phyloP scores from a whole-genome alignment of 2,113 vertebrate genomes.

The Oryzias woworae region DNA sequence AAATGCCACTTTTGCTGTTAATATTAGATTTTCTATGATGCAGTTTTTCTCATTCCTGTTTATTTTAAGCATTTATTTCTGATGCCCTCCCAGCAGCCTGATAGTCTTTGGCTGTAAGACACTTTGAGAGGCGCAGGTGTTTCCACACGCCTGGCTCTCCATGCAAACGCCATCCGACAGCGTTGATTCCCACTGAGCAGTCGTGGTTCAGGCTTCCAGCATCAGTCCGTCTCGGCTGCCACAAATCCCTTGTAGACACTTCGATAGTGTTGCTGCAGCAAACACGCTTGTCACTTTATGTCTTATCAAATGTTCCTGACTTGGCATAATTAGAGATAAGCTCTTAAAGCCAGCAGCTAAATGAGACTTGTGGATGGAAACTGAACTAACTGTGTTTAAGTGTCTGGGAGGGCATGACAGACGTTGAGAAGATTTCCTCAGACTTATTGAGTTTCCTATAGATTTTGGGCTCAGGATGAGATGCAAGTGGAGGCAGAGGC shows the following conservation, averaged over 20 bases:
- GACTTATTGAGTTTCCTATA: constrained; percentile 11
- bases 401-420: constrained; percentile 32
- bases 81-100: not conserved
- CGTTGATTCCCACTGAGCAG: constrained; percentile 40
- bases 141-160: constrained; percentile 27
- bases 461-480: constrained; percentile 20
- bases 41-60: not conserved
- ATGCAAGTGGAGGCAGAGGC: constrained; percentile 18
- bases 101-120: constrained; percentile 3
- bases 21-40: not conserved
- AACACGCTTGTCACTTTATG: constrained; percentile 54
- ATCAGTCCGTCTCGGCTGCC: constrained; percentile 19
- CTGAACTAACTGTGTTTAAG: constrained; percentile 39
- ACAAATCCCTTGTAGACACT: constrained; percentile 42
- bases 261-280: constrained; percentile 23
- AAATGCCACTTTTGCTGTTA: too few species aligned
- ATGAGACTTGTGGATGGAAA: constrained; percentile 6
- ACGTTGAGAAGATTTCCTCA: constrained; percentile 25
- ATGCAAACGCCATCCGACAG: constrained; percentile 56
- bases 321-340: constrained; percentile 49
- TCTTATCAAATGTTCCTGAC: constrained; percentile 48
- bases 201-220: constrained; percentile 27
- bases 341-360: constrained; percentile 32
- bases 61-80: not conserved
- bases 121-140: constrained; percentile 49